Percentiles rank a stretch among this genome's conserved stretches.
These are phyloP conservation scores for Oxyura jamaicensis DNA, from an alignment of 2,113 vertebrate genomes.

Conservation along the genomic window DNA sequence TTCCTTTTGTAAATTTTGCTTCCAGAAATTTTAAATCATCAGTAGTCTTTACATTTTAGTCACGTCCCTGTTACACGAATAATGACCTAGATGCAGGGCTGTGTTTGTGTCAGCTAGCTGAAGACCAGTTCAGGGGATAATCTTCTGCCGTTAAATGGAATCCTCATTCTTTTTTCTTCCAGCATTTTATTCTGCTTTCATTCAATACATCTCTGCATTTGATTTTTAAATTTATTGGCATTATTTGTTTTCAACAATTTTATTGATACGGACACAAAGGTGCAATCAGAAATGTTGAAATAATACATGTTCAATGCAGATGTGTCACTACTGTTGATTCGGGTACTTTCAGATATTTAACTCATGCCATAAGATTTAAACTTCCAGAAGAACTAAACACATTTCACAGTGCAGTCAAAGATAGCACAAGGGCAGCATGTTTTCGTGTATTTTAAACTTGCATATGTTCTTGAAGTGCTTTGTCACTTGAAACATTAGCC, in stretches of 20 bases:
- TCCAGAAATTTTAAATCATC: not conserved
- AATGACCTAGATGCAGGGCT: not conserved
- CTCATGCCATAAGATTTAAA: not conserved
- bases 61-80: not conserved
- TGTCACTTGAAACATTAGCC: slow-evolving; percentile 53
- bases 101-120: not conserved
- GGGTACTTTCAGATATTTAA: not conserved
- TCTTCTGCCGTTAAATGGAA: not conserved
- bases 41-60: not conserved
- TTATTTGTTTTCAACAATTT: not conserved
- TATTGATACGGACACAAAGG: not conserved
- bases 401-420: slow-evolving; percentile 40
- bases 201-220: not conserved
- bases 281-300: not conserved
- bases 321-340: not conserved
- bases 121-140: not conserved
- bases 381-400: not conserved
- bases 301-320: not conserved
- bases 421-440: slow-evolving; percentile 40
- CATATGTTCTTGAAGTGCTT: slow-evolving; percentile 42
- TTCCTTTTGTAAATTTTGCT: not conserved
- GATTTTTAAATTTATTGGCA: not conserved
- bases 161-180: not conserved
- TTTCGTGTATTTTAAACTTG: slow-evolving; percentile 57
- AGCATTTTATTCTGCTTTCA: not conserved